phyloP scores from a whole-genome alignment of 2,888 invertebrate species.

The Pyrrhosoma nymphula region DNA sequence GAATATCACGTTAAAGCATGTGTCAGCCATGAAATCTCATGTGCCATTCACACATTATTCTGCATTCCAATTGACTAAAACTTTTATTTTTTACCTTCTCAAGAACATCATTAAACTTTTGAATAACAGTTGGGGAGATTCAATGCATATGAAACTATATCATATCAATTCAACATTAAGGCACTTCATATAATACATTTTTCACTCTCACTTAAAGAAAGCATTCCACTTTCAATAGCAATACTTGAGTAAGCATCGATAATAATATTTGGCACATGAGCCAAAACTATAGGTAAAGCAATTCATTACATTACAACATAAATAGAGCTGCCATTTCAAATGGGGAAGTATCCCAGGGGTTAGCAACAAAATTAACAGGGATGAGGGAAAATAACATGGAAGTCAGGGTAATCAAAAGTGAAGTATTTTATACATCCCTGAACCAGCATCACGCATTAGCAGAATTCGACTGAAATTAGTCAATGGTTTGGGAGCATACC shows the following conservation, averaged over 20 bases:
- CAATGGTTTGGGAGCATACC: no score
- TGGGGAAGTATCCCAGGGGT: background rate
- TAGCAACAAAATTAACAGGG: background rate
- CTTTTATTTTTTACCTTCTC: background rate
- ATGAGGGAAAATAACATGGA: no score
- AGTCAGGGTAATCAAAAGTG: no score
- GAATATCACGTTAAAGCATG: background rate
- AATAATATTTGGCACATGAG: background rate
- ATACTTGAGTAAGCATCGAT: background rate
- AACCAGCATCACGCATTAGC: no score
- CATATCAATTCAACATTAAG: slow-evolving; percentile 41
- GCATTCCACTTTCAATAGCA: background rate
- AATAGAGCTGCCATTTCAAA: background rate
- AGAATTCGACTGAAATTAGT: no score
- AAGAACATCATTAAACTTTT: background rate
- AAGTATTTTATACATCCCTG: no score
- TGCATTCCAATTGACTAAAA: background rate
- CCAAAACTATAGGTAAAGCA: background rate
- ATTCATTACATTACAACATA: background rate
- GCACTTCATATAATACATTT: slow-evolving; percentile 46
- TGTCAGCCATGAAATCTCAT: background rate
- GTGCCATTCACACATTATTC: background rate
- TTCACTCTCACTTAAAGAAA: background rate
- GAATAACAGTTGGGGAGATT: slow-evolving; percentile 13
- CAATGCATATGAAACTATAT: slow-evolving; percentile 14